Evolutionary conservation across 2,888 invertebrate species (phyloP), one percentile per base, ranked within the genome.

Genomic region (Eupelmus urozonus): DNA sequence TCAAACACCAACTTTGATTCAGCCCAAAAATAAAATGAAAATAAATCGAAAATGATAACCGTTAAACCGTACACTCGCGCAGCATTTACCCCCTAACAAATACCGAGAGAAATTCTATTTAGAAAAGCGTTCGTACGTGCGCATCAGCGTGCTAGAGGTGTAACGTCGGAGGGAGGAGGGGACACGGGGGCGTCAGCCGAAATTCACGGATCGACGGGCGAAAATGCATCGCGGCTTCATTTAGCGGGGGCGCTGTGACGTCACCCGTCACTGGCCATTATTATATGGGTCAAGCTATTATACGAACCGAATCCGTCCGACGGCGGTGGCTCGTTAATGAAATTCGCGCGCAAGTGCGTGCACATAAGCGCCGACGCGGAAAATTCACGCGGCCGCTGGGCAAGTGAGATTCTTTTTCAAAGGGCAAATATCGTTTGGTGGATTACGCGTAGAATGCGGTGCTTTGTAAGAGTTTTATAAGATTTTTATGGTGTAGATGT

Each of bases 261-360:
- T 53, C 29, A n/a, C 11, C 80, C 82, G 83, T 82, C 82, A 83
- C 80, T 80, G 79, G 80, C 81, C 81, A 83, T 82, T 82, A 84
- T 75, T 79, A 71, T 74, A 45, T 71, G 45, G 75, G 71, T 75
- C 82, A 74, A n/a, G 73, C 63, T 76, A 81, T 80, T 82, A 80
- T 82, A 83, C 78, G 80, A 79, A 78, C 81, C n/a, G n/a, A 81
- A 78, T 78, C 16, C 45, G 16, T 45, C 80, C 81, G 81, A 80
- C 80, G 34, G 34, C 34, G 34, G 34, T 75, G 79, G 72, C 79
- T 81, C 80, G 81, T 80, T 84, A 84, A 83, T 82, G 82, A 81
- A 84, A 84, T 84, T 82, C 80, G 80, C 80, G 80, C 81, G 78
- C 78, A 59, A 18, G 27, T 13, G n/a, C 11, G 34, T 34, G n/a